Evolutionary conservation across 2,113 vertebrate species (phyloP).

Genomic region (Prunella himalayana): DNA sequence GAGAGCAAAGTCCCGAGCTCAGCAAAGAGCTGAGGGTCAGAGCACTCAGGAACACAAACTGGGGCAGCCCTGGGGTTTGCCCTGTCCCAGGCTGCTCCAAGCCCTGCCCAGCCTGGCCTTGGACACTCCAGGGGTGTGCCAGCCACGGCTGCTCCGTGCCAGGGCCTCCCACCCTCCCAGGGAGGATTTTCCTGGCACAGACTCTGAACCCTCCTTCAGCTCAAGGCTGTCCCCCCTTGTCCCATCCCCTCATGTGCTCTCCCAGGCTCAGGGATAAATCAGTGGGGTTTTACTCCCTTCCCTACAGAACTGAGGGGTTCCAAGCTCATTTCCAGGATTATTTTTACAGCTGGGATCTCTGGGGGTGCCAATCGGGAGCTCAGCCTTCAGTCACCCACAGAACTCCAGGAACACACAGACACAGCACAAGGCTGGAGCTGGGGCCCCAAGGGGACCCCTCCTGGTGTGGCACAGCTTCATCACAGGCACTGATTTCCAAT

Average conservation of each 20-base stretch:
- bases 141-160: background rate
- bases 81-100: background rate
- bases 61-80: background rate
- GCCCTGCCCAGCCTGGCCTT: background rate
- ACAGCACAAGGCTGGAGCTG: background rate
- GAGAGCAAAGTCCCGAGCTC: background rate
- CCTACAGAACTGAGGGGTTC: accelerated
- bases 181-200: accelerated
- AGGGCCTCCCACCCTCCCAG: background rate
- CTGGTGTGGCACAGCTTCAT: background rate
- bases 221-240: accelerated
- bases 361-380: accelerated
- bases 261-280: background rate
- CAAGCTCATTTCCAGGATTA: accelerated
- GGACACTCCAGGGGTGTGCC: accelerated
- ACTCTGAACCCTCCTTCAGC: background rate
- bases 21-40: accelerated
- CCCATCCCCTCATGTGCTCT: background rate
- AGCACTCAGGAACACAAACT: accelerated
- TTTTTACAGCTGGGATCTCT: accelerated
- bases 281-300: background rate
- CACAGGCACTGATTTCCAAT: background rate
- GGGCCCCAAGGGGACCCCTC: background rate
- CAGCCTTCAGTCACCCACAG: accelerated
- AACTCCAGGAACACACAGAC: accelerated